These are phyloP conservation scores for Brachyopa scutellaris DNA, from an alignment of 2,888 invertebrate genomes.

Conservation along the genomic window DNA sequence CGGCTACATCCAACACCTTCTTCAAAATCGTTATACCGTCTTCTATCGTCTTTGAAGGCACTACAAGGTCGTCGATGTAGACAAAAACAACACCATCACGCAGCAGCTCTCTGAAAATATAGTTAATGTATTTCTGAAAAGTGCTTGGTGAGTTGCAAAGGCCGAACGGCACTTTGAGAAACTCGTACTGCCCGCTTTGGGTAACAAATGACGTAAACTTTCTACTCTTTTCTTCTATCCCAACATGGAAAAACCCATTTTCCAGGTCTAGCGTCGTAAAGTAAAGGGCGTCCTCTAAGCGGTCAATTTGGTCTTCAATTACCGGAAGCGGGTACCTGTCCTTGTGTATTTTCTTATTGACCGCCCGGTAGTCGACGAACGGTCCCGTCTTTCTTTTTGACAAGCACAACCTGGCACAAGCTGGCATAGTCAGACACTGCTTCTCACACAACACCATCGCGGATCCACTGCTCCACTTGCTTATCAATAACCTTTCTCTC, in stretches of 20 bases:
- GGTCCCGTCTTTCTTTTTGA: constrained; percentile 70
- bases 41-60: constrained; percentile 20
- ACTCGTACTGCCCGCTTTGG: constrained; percentile 74
- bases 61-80: constrained; percentile 40
- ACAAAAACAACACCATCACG: constrained; percentile 15
- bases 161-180: constrained; percentile 75
- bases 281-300: too few species aligned
- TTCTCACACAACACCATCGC: constrained; percentile 34
- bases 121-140: constrained; percentile 73
- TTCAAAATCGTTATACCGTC: constrained; percentile 3
- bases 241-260: too few species aligned
- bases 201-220: constrained; percentile 75
- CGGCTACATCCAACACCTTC: constrained; percentile 5
- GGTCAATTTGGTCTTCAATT: too few species aligned
- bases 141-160: constrained; percentile 74
- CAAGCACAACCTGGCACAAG: constrained; percentile 72
- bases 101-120: constrained; percentile 16
- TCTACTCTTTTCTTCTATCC: constrained; percentile 69
- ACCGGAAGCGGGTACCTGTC: too few species aligned
- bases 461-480: constrained; percentile 26
- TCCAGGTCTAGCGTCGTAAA: too few species aligned
- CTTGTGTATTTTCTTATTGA: too few species aligned
- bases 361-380: constrained; percentile 66
- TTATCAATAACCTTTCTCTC: constrained; percentile 30
- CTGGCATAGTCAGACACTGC: constrained; percentile 72